Base-by-base conservation (phyloP, 1,140 invertebrate genomes). In the Pteromalus puparum region DNA sequence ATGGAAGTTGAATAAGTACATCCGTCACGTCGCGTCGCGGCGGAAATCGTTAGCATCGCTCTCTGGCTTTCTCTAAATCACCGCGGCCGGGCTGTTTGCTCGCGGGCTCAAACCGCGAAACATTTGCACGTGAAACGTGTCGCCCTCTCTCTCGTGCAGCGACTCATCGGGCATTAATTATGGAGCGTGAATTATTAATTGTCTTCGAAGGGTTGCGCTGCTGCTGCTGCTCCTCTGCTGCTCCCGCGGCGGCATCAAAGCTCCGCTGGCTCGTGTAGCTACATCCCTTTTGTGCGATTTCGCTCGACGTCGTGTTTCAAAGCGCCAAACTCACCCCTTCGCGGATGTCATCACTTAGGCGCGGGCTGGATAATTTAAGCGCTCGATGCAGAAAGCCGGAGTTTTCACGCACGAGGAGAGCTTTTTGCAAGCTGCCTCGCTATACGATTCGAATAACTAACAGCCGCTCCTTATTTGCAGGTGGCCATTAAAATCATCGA, bases 401-500 rank as follows among this genome's bases (percentile, higher is more conserved):
- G 18, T 18, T 53, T 53, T 53, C 13, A 53, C 18, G 18, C 48
- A 21, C 0, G 48, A 53, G 48, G 13, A 53, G 48, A 53, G 5
- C 48, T 21, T 53, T 53, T 15, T 53, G 18, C 48, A 5, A 13
- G 18, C 18, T 53, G 48, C 48, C 5, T 1, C 13, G 18, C 3
- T 21, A 0, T 78, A 12, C 4, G 18, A 48, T 48, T 77, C 5
- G n/a, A 65, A 65, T 65, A 65, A 68, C 83, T 86, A 42, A 42
- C 10, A 7, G 10, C 9, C 9, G 38, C 18, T 53, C 48, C 18
- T 10, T 53, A n/a, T 74, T 89, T 92, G n/a, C 92, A 96, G 95
- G 95, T 96, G 80, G 95, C 96, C 5, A 94, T 96, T 15, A 96
- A 96, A 91, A 94, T 96, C 84, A 96, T 96, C 87, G 95, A 96